These are phyloP conservation scores for Leptothorax acervorum DNA, from an alignment of 2,888 invertebrate genomes.

Conservation along the genomic window DNA sequence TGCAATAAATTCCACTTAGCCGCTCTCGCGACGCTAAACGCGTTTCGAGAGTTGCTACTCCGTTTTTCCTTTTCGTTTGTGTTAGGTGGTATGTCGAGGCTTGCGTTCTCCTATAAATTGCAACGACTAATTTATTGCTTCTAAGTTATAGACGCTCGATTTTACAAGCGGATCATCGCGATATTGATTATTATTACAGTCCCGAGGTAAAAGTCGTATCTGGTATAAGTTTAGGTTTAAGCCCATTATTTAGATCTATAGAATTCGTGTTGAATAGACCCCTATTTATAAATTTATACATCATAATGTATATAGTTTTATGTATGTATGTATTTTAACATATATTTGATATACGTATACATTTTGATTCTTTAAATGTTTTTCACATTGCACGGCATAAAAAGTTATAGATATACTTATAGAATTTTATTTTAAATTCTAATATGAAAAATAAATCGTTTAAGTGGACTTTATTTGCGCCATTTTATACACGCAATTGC, in stretches of 20 bases:
- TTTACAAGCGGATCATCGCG: slow-evolving; percentile 16
- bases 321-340: background rate
- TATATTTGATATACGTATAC: background rate
- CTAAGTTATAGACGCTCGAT: slow-evolving; percentile 3
- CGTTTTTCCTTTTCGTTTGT: slow-evolving; percentile 18
- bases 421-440: too few species aligned
- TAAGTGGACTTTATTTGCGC: too few species aligned
- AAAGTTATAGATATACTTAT: background rate
- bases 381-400: background rate
- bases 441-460: too few species aligned
- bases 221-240: background rate
- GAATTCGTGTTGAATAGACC: background rate
- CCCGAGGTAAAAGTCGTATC: background rate
- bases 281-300: background rate
- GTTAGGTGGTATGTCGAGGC: background rate
- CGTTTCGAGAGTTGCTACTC: slow-evolving; percentile 59
- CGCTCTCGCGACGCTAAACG: slow-evolving; percentile 65
- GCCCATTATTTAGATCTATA: background rate
- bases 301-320: background rate
- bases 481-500: too few species aligned
- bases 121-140: slow-evolving; percentile 30
- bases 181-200: slow-evolving; percentile 3
- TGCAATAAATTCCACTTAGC: slow-evolving; percentile 78
- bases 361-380: background rate
- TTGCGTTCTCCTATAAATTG: slow-evolving; percentile 30